Evolutionary conservation across 2,888 invertebrate species (phyloP), one percentile per base, ranked within the genome.

Genomic region (Pandemis cinnamomeana): DNA sequence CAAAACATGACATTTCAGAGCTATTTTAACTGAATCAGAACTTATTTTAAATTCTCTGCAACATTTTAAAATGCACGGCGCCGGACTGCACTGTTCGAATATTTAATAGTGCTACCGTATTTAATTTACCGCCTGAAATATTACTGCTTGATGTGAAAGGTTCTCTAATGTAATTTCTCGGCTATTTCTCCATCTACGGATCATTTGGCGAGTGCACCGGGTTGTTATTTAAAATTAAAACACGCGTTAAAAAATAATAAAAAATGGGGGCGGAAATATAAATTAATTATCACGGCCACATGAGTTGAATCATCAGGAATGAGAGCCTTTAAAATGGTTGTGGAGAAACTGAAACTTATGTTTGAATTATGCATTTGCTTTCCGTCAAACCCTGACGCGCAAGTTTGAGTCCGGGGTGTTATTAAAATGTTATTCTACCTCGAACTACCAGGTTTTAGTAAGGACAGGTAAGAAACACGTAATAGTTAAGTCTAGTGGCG

Each of bases 41-140:
- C 46, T 44, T 13, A 48, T 55, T 58, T 15, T 7, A 67, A 68
- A 72, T 68, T 72, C 67, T 15, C 44, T 44, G 44, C n/a, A 48
- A 15, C 27, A 67, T 72, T 72, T 72, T 20, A 13, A 53, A 68
- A 67, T 44, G 44, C 61, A 44, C 63, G n/a, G 36, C 63, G 8
- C 44, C 46, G 13, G 60, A 4, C 60, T 71, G 68, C 62, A 48
- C 58, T 10, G 46, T 8, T 15, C 48, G 11, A 42, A 64, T 11
- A 42, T 48, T 58, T 58, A 36, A 36, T 36, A 36, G 27, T 36
- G 68, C n/a, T 7, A n/a, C 58, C 7, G 70, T 70, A 70, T 74
- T 70, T 74, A 51, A 74, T 58, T 74, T 66, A 66, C 58, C 64
- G 27, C 70, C 44, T 74, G 66, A 74, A 70, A 74, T 73, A 73